Evolutionary conservation across 2,113 vertebrate genomes (phyloP).

Genomic region (Probosciger aterrimus): DNA sequence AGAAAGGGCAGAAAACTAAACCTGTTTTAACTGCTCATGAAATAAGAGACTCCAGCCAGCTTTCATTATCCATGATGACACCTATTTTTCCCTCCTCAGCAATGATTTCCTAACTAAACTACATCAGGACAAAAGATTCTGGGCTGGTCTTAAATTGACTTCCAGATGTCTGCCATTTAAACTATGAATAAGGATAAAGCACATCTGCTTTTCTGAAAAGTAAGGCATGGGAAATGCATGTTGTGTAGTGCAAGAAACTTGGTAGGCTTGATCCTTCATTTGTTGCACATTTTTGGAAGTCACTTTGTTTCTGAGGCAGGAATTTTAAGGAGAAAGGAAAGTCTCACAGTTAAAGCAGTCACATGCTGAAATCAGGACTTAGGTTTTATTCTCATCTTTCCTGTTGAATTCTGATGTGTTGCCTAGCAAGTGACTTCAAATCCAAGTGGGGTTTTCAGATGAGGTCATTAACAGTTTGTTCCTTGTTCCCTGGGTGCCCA

Average conservation of each 20-base stretch:
- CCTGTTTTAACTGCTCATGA: background rate
- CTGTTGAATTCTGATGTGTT: background rate
- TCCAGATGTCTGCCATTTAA: background rate
- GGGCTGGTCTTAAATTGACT: background rate
- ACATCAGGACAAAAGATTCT: background rate
- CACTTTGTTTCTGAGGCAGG: background rate
- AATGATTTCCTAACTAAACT: background rate
- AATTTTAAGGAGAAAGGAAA: background rate
- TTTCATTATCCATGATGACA: background rate
- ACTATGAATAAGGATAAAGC: background rate
- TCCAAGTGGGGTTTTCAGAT: background rate
- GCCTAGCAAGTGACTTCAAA: slow-evolving; percentile 1
- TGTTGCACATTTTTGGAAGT: background rate
- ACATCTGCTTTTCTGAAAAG: background rate
- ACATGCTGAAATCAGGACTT: background rate
- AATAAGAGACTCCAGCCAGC: background rate
- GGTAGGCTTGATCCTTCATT: background rate
- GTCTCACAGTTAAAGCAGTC: background rate
- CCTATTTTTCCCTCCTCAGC: background rate
- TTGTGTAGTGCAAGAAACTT: background rate
- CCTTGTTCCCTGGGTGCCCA: background rate
- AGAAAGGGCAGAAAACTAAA: background rate
- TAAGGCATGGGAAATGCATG: background rate
- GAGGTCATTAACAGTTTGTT: background rate
- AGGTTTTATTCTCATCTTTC: background rate